Conservation (phyloP, 2,888 invertebrate genomes). For the Coelinius sp. region DNA sequence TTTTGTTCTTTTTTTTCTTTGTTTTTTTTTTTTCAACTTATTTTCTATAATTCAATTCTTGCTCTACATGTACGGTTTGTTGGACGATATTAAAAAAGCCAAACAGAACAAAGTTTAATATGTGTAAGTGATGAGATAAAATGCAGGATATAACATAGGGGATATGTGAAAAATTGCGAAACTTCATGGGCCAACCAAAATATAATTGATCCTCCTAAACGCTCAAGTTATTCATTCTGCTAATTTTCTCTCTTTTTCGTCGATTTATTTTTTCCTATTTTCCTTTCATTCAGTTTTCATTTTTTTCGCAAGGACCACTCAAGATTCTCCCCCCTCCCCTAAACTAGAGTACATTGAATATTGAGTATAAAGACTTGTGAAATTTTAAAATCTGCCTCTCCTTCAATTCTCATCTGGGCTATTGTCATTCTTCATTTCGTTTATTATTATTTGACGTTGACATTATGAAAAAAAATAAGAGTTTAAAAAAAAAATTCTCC, state of each 20-base stretch:
- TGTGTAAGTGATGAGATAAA: not conserved
- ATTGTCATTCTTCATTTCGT: not conserved
- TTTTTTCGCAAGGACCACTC: conserved; percentile 84
- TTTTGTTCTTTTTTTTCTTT: conserved; percentile 21
- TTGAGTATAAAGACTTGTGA: not conserved
- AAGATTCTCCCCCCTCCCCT: conserved; percentile 72
- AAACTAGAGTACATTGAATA: not conserved
- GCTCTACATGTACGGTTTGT: conserved; percentile 30
- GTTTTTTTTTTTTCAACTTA: conserved; percentile 6
- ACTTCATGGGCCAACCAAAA: not conserved
- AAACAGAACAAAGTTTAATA: not conserved
- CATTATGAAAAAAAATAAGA: not conserved
- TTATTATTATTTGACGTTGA: too few species aligned
- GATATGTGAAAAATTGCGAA: not conserved
- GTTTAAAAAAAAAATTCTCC: not conserved
- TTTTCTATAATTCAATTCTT: not conserved
- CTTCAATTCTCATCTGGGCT: not conserved
- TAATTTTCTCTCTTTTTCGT: conserved; percentile 23
- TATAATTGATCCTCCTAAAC: not conserved
- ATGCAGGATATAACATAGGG: not conserved
- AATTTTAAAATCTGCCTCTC: not conserved
- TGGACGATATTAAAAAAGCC: conserved; percentile 27
- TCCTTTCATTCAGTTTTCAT: conserved; percentile 61
- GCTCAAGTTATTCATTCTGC: conserved; percentile 21
- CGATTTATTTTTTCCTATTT: conserved; percentile 25